phyloP scores from a whole-genome alignment of 2,797 vertebrate genomes.

The Odontamblyopus rebecca region DNA sequence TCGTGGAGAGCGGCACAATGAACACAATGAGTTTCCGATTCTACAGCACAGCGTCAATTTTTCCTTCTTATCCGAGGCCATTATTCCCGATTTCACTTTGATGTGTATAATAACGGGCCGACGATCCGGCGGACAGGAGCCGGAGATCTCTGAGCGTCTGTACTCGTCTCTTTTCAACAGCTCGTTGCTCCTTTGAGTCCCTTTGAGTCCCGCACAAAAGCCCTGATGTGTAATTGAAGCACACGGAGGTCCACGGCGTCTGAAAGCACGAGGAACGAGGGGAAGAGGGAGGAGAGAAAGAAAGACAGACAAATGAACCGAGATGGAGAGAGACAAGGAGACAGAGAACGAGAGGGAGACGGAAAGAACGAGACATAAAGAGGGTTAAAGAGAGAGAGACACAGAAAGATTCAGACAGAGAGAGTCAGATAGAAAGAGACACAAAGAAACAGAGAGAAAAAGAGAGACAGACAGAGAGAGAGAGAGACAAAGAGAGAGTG shows the following conservation, averaged over 20 bases:
- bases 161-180: too few relatives aligned
- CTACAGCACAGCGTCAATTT: neutral
- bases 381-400: too few relatives aligned
- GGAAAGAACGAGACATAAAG: too few relatives aligned
- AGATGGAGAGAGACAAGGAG: too few relatives aligned
- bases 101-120: neutral
- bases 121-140: too few relatives aligned
- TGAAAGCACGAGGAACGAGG: neutral
- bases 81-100: neutral
- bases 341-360: neutral
- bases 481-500: too few relatives aligned
- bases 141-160: too few relatives aligned
- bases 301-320: neutral
- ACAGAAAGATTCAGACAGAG: too few relatives aligned
- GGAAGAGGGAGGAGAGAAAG: neutral
- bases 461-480: too few relatives aligned
- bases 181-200: neutral
- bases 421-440: too few relatives aligned
- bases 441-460: too few relatives aligned
- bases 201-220: neutral
- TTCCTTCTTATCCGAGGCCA: neutral
- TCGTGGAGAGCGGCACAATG: neutral
- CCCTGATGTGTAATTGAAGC: conserved; percentile 3
- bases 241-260: neutral
- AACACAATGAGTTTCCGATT: neutral